phyloP scores from a whole-genome alignment of 1,140 invertebrate species.

The Teleopsis dalmanni region DNA sequence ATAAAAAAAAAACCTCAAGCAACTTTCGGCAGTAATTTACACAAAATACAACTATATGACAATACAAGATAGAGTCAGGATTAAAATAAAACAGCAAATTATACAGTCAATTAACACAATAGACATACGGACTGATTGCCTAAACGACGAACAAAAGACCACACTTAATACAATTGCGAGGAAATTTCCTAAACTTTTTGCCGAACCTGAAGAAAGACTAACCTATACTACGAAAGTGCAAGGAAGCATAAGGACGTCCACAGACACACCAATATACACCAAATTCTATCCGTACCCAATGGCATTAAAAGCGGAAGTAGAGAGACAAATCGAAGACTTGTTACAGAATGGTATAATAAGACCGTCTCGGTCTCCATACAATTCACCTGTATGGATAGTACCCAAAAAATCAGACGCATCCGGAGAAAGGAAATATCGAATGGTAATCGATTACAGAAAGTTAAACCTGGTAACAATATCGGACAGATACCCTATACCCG shows the following conservation, averaged over 20 bases:
- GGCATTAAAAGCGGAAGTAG: constrained; percentile 12
- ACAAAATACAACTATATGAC: constrained; percentile 11
- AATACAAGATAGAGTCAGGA: constrained; percentile 6
- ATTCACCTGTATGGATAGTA: constrained; percentile 18
- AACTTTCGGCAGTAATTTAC: constrained; percentile 14
- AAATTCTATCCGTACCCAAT: constrained; percentile 19
- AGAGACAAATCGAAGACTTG: constrained; percentile 14
- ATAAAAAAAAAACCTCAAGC: no score
- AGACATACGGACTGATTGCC: constrained; percentile 4
- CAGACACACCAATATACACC: constrained; percentile 15
- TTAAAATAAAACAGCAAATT: constrained; percentile 5
- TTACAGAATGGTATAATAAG: constrained; percentile 17
- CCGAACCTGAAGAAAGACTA: constrained; percentile 15
- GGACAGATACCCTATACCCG: constrained; percentile 48
- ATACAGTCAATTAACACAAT: constrained; percentile 14
- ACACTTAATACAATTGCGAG: not conserved
- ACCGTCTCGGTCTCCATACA: constrained; percentile 17
- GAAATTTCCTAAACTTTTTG: constrained; percentile 10
- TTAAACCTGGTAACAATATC: constrained; percentile 32
- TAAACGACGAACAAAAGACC: not conserved
- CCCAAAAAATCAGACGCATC: constrained; percentile 13
- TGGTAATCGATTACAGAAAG: constrained; percentile 36
- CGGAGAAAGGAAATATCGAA: constrained; percentile 30
- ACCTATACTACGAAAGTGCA: constrained; percentile 16
- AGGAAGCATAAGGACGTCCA: constrained; percentile 15